Evolutionary conservation across 2,888 invertebrate species (phyloP).

Genomic region (Erpobdella octoculata): DNA sequence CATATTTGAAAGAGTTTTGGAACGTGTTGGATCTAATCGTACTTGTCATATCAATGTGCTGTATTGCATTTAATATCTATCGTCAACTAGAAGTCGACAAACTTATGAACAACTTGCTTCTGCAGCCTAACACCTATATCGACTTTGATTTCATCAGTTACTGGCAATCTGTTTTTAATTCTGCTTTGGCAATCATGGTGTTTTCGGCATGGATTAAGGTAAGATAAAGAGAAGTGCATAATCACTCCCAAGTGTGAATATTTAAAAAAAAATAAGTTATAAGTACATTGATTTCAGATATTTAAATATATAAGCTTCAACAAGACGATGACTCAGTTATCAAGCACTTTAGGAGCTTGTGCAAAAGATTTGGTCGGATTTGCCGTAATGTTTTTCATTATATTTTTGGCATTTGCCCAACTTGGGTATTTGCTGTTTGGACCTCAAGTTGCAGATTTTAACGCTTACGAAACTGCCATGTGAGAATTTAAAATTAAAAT

Average conservation of each 20-base stretch:
- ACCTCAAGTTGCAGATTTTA: slow-evolving; percentile 62
- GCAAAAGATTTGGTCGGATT: slow-evolving; percentile 66
- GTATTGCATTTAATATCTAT: slow-evolving; percentile 56
- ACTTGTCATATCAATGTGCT: slow-evolving; percentile 55
- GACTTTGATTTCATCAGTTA: slow-evolving; percentile 61
- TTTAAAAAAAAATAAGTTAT: background rate
- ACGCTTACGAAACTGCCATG: slow-evolving; percentile 46
- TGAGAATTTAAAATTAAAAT: slow-evolving; percentile 15
- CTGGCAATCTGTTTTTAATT: slow-evolving; percentile 56
- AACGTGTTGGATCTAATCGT: slow-evolving; percentile 62
- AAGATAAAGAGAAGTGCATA: background rate
- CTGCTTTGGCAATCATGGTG: slow-evolving; percentile 60
- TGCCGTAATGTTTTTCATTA: slow-evolving; percentile 69
- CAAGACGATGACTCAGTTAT: slow-evolving; percentile 67
- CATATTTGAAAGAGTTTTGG: slow-evolving; percentile 59
- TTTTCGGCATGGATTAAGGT: slow-evolving; percentile 67
- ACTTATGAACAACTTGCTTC: slow-evolving; percentile 51
- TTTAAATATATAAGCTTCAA: slow-evolving; percentile 72
- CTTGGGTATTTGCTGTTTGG: slow-evolving; percentile 68
- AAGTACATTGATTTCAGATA: slow-evolving; percentile 50
- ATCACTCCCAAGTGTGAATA: background rate
- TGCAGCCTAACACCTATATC: slow-evolving; percentile 53
- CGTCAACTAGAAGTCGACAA: slow-evolving; percentile 50
- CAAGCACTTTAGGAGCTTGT: slow-evolving; percentile 64
- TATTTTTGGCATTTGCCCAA: slow-evolving; percentile 69